Base-by-base conservation (phyloP, 2,888 invertebrate species). In the Urechis unicinctus region DNA sequence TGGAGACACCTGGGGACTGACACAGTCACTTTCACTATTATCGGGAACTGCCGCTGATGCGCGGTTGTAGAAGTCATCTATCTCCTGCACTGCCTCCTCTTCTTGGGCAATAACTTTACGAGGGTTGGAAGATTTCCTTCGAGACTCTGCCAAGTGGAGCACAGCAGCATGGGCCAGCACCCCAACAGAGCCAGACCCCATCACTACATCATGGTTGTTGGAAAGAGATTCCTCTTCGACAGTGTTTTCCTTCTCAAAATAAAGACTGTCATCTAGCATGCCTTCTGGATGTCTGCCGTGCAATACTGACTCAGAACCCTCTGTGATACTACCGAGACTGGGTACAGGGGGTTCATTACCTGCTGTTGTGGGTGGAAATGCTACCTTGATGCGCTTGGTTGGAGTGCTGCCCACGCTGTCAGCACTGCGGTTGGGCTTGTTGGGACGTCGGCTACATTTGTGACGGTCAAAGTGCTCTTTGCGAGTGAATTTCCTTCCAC, bases 401-500 rank as follows among this genome's bases (percentile, higher is more conserved):
- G 52, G 5, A n/a, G 26, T 25, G n/a, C 9, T 3, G 3, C 5
- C 9, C 9, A 24, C n/a, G 4, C 41, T 24, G 46, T 50, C 42
- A 13, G 42, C 52, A 21, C 49, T 31, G 17, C 58, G 50, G 30
- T 42, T 53, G 2, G 53, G 57, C 44, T 62, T 64, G 57, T 61
- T 61, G 17, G 62, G 58, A 26, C 56, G 44, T 5, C 65, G 58
- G 51, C 55, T 58, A 45, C 65, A 65, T 45, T 65, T 65, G 61
- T 65, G 65, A 4, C 65, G 50, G 22, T 54, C 53, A 50, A 58
- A 65, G 50, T 65, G 65, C 57, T 65, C 65, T 53, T 60, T 60
- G 36, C 65, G 52, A 6, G 65, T 60, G 55, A 65, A 65, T 56
- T 64, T 64, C 13, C 65, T 52, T 28, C 52, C 56, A 47, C 65